Evolutionary conservation across 1,140 invertebrate genomes (phyloP).

Genomic region (Eciton burchellii): DNA sequence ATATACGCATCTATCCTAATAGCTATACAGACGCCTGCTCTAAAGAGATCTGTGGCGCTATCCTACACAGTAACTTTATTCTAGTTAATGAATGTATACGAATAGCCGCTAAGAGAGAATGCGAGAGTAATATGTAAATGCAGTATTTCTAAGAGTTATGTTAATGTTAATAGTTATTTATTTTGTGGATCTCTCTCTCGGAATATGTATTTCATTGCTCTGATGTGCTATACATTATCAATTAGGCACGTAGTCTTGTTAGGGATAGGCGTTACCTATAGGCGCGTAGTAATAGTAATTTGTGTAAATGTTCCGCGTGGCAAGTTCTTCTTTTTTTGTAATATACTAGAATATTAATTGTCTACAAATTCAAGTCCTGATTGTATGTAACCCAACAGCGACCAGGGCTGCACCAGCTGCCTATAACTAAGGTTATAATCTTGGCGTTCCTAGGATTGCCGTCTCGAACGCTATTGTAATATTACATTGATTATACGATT

Average conservation of each 20-base stretch:
- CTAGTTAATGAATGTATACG: conserved; percentile 86
- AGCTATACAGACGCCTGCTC: conserved; percentile 72
- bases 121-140: conserved; percentile 75
- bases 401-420: conserved; percentile 80
- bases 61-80: conserved; percentile 84
- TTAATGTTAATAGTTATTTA: conserved; percentile 86
- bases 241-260: conserved; percentile 74
- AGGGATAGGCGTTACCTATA: conserved; percentile 72
- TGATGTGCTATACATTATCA: conserved; percentile 64
- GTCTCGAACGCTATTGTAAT: conserved; percentile 84
- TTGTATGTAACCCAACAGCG: conserved; percentile 80
- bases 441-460: conserved; percentile 74
- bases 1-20: conserved; percentile 82
- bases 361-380: conserved; percentile 80
- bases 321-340: conserved; percentile 81
- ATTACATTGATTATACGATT: conserved; percentile 86
- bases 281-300: conserved; percentile 80
- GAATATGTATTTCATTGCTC: conserved; percentile 59
- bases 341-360: conserved; percentile 82
- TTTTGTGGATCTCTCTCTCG: conserved; percentile 83
- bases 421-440: conserved; percentile 68
- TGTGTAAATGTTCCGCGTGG: conserved; percentile 80
- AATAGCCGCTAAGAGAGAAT: conserved; percentile 83
- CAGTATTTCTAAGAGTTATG: conserved; percentile 85
- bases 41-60: conserved; percentile 74